Base-by-base conservation (phyloP, 1,140 invertebrate species). In the Lasioglossum baleicum region DNA sequence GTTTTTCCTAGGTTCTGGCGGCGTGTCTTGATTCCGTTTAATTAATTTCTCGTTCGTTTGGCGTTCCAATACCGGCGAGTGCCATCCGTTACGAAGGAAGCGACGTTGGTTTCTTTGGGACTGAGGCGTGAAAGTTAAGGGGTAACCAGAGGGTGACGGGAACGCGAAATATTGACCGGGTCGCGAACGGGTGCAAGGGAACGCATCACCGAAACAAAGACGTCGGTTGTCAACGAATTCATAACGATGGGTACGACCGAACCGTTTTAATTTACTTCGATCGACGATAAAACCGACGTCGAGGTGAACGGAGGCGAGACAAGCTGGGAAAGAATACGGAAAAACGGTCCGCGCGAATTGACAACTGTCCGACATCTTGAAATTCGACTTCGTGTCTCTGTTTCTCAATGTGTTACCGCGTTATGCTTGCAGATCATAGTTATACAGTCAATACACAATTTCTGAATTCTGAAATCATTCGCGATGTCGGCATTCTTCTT, bases 251-350 rank as follows among this genome's bases (percentile, higher is more conserved):
- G 53, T 13, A 40, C 51, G 69, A 56, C 31, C 31, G 58, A 64
- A 53, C 70, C 58, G 42, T 84, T 83, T 83, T 80, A 84, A 84
- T 84, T 84, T 84, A 83, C 70, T 76, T 71, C 65, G 70, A 80
- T 83, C 82, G 40, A 13, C 66, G 83, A 83, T 83, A 80, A 80
- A 84, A 75, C 51, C 60, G 66, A 56, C 56, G 60, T 15, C 58
- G 20, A n/a, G 56, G 20, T 48, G 61, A 83, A 83, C 67, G 69
- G 26, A 74, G 69, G 51, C 64, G 63, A 51, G 56, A 11, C 1
- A 48, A 26, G 15, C 22, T 22, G 44, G 35, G 35, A 35, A 77
- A 65, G 66, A 31, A 48, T n/a, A 42, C 35, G 51, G 48, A 40
- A 31, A 20, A 15, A 42, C 26, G 35, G 17, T 4, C 3, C 26